Evolutionary conservation across 2,113 vertebrate genomes (phyloP).

Genomic region (Pionites leucogaster): DNA sequence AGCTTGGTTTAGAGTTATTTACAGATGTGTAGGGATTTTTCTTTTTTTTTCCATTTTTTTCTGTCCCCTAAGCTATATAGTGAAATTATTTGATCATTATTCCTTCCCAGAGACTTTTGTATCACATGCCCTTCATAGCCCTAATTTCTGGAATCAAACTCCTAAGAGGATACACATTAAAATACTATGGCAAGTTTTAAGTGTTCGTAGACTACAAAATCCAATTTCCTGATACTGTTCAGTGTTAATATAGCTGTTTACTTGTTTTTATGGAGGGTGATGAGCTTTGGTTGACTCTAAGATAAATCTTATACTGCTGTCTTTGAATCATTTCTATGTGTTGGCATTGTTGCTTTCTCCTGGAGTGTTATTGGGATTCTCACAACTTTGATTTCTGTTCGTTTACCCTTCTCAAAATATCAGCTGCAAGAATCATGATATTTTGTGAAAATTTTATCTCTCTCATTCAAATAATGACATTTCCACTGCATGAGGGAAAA

Average conservation of each 20-base stretch:
- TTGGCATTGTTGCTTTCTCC: conserved; percentile 8
- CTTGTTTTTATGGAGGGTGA: background rate
- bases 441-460: background rate
- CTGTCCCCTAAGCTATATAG: background rate
- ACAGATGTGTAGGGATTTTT: conserved; percentile 56
- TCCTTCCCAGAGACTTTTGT: conserved; percentile 54
- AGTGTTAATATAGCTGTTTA: conserved; percentile 8
- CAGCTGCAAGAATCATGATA: background rate
- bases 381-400: conserved; percentile 26
- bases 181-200: background rate
- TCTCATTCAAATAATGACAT: background rate
- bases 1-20: conserved; percentile 80
- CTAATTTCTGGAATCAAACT: conserved; percentile 34
- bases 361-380: conserved; percentile 5
- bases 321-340: background rate
- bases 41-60: background rate
- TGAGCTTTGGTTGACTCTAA: conserved; percentile 52
- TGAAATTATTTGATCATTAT: conserved; percentile 65
- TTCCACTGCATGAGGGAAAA: background rate
- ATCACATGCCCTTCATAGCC: conserved; percentile 22
- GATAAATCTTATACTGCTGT: conserved; percentile 23
- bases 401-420: conserved; percentile 12
- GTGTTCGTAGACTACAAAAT: conserved; percentile 59
- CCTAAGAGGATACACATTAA: conserved; percentile 39
- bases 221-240: conserved; percentile 41